A percentile compares a stretch with the other conserved stretches of the same genome.
phyloP scores from a whole-genome alignment of 2,113 vertebrate genomes.

The Rhinogobius similis region DNA sequence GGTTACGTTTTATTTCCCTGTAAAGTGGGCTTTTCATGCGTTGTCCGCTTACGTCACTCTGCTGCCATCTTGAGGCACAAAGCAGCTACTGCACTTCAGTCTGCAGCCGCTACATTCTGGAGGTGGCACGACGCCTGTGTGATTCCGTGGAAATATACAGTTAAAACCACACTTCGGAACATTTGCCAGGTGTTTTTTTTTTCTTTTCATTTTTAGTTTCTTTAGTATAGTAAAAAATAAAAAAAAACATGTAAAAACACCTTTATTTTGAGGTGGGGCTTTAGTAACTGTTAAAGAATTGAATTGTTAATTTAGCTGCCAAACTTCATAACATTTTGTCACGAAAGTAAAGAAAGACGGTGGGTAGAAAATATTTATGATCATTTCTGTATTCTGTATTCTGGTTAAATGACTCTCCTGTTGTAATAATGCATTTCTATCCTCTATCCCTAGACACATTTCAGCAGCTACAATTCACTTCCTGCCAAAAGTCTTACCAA shows the following conservation, averaged over 20 bases:
- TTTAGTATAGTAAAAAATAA: no score
- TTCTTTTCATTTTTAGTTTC: no score
- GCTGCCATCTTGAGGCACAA: constrained; percentile 68
- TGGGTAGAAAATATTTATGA: no score
- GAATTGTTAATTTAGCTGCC: background rate
- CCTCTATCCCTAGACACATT: background rate
- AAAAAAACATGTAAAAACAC: no score
- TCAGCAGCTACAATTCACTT: background rate
- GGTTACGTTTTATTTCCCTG: constrained; percentile 65
- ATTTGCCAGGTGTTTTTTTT: no score
- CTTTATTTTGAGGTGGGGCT: no score
- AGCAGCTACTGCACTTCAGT: constrained; percentile 11
- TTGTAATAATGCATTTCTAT: background rate
- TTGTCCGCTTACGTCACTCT: constrained; percentile 36
- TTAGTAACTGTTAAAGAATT: no score
- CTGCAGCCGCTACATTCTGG: background rate
- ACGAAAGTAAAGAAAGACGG: background rate
- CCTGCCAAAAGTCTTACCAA: background rate
- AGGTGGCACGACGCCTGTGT: no score
- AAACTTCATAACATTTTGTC: background rate
- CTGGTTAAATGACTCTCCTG: background rate
- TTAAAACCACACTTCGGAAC: no score
- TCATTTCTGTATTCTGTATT: no score
- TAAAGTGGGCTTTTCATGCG: constrained; percentile 36
- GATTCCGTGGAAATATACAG: no score